Conservation (phyloP, 2,888 invertebrate species). For the Galerucella nymphaeae region DNA sequence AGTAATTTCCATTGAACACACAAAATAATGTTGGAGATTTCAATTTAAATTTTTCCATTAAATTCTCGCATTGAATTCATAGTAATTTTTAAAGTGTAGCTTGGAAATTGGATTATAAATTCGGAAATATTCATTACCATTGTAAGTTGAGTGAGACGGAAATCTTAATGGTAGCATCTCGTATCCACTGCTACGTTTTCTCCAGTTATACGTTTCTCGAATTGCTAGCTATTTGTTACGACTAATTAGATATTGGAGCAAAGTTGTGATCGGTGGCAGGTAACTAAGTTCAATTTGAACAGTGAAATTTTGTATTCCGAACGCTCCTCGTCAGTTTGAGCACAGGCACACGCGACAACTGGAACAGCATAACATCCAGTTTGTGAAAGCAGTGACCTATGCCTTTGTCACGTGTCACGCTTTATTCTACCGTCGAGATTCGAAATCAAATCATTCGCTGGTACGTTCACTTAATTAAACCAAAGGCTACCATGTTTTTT, state of each 20-base stretch:
- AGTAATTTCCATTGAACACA: too few species aligned
- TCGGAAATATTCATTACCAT: slow-evolving; percentile 39
- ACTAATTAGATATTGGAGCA: slow-evolving; percentile 52
- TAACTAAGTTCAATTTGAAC: slow-evolving; percentile 48
- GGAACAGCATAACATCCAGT: slow-evolving; percentile 49
- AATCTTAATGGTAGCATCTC: slow-evolving; percentile 43
- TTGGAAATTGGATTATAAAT: slow-evolving; percentile 12
- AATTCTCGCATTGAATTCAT: neutral
- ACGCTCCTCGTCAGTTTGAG: slow-evolving; percentile 45
- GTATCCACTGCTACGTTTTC: slow-evolving; percentile 30
- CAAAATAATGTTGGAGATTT: too few species aligned
- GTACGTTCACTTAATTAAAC: slow-evolving; percentile 52
- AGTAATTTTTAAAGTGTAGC: slow-evolving; percentile 1
- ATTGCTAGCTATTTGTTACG: slow-evolving; percentile 52
- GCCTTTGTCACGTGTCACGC: slow-evolving; percentile 56
- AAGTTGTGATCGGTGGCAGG: slow-evolving; percentile 50
- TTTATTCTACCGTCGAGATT: slow-evolving; percentile 56
- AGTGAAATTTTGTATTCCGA: slow-evolving; percentile 55
- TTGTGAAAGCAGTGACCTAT: slow-evolving; percentile 57
- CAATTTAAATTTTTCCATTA: too few species aligned
- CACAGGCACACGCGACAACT: slow-evolving; percentile 13
- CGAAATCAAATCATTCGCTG: slow-evolving; percentile 57
- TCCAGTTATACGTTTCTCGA: slow-evolving; percentile 47
- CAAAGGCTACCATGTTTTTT: slow-evolving; percentile 19
- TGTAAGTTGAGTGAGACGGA: slow-evolving; percentile 40